Percentiles rank a stretch among this genome's conserved stretches.
Conservation (phyloP, 2,888 invertebrate species). For the Phaedon cochleariae region DNA sequence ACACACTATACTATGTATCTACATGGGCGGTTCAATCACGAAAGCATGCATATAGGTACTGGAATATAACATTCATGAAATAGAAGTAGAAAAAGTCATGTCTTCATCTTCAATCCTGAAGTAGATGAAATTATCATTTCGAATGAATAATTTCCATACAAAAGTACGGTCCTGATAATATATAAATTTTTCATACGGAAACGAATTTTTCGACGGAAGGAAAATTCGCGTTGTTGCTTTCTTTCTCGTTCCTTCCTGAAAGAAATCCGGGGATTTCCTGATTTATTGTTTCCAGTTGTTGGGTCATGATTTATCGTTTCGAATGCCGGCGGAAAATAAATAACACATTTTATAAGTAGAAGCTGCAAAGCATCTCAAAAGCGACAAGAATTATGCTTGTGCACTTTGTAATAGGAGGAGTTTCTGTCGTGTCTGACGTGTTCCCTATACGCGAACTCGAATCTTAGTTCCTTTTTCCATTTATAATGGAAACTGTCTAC, state of each 20-base stretch:
- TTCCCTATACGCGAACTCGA: neutral
- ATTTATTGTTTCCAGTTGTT: slow-evolving; percentile 38
- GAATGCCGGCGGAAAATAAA: slow-evolving; percentile 21
- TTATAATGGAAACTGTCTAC: too few species aligned
- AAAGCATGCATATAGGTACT: too few species aligned
- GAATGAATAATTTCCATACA: too few species aligned
- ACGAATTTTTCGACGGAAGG: slow-evolving; percentile 17
- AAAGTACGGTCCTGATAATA: neutral
- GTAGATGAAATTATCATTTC: too few species aligned
- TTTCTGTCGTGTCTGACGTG: neutral
- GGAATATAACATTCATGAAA: too few species aligned
- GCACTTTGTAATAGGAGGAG: neutral
- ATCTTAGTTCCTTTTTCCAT: neutral
- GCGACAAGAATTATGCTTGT: slow-evolving; percentile 4
- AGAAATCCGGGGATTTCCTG: slow-evolving; percentile 34
- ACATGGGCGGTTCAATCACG: too few species aligned
- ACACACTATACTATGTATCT: too few species aligned
- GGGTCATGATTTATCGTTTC: slow-evolving; percentile 33
- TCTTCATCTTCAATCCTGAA: too few species aligned
- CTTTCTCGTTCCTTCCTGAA: slow-evolving; percentile 18
- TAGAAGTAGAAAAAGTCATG: too few species aligned
- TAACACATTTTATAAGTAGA: slow-evolving; percentile 30
- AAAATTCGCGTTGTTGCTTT: slow-evolving; percentile 33
- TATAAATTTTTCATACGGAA: slow-evolving; percentile 15
- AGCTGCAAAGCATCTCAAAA: slow-evolving; percentile 3